Evolutionary conservation across 1,140 invertebrate species (phyloP).

Genomic region (Leguminivora glycinivorella): DNA sequence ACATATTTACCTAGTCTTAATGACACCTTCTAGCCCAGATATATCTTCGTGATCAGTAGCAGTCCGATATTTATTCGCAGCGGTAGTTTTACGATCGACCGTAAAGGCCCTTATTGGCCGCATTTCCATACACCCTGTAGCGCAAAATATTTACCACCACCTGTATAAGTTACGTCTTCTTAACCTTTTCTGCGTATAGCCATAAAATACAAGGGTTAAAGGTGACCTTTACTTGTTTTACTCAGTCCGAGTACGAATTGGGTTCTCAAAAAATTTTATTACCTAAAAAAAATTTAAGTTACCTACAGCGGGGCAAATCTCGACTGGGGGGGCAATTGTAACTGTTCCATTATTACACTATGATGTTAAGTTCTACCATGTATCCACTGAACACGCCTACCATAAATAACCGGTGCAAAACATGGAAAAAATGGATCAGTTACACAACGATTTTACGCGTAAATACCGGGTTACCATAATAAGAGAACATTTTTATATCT

Average conservation of each 20-base stretch:
- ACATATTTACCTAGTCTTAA: neutral
- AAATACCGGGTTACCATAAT: no score
- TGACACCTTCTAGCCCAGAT: neutral
- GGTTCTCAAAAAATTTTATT: neutral
- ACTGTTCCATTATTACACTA: no score
- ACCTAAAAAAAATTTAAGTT: neutral
- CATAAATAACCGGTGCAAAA: no score
- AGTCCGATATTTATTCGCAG: constrained; percentile 21
- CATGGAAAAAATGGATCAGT: no score
- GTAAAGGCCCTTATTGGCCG: constrained; percentile 27
- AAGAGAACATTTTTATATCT: no score
- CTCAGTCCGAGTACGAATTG: neutral
- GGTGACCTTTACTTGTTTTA: neutral
- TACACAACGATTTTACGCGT: no score
- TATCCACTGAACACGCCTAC: no score
- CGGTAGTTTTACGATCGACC: constrained; percentile 23
- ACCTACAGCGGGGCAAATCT: no score
- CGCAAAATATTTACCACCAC: constrained; percentile 25
- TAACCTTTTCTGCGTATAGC: neutral
- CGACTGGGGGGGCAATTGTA: no score
- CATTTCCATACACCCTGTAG: constrained; percentile 19
- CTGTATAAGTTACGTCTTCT: constrained; percentile 22
- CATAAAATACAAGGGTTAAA: constrained; percentile 21
- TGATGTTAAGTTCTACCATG: no score
- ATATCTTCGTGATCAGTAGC: neutral